Base-by-base conservation (phyloP, 2,888 invertebrate species). In the Tribolium freemani region DNA sequence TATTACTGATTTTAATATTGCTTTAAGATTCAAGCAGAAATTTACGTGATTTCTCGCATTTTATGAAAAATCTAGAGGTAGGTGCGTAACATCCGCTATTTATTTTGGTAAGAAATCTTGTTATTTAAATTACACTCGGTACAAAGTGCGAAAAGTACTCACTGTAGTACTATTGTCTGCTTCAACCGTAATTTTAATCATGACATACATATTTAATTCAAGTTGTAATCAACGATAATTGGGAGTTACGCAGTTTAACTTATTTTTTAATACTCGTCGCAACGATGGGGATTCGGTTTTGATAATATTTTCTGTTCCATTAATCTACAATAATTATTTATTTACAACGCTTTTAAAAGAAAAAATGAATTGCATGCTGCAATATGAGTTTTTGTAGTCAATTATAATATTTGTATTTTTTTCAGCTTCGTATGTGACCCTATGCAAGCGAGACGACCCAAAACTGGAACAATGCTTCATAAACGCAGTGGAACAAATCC, bases 391-490 rank as follows among this genome's bases (percentile, higher is more conserved):
- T 16, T 16, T 9, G 31, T 3, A 9, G 9, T 31, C 10, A 11
- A 46, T 46, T 46, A 53, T 21, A n/a, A 64, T 64, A 11, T 26
- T 63, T n/a, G n/a, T n/a, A n/a, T n/a, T n/a, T n/a, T 53, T 85
- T 86, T 3, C 83, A 93, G 93, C 93, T 26, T 84, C 88, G 5
- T 93, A 90, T 83, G 87, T 94, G 2, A 88, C 90, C 76, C 84
- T 91, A 58, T 94, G 94, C 80, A 89, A 89, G 76, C 88, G 91
- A 1, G 90, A 88, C 61, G 91, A 91, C 79, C 88, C 88, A 0
- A 87, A 90, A 3, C 80, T 94, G 38, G 88, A 89, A 78, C 87
- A 87, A 0, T 94, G 94, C 80, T 88, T 91, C 0, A 85, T 86
- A 72, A 84, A 88, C 16, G 90, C 90, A 0, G 86, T 93, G 0